phyloP scores from a whole-genome alignment of 2,797 vertebrate genomes.

The Melanotaenia parkinsoni region DNA sequence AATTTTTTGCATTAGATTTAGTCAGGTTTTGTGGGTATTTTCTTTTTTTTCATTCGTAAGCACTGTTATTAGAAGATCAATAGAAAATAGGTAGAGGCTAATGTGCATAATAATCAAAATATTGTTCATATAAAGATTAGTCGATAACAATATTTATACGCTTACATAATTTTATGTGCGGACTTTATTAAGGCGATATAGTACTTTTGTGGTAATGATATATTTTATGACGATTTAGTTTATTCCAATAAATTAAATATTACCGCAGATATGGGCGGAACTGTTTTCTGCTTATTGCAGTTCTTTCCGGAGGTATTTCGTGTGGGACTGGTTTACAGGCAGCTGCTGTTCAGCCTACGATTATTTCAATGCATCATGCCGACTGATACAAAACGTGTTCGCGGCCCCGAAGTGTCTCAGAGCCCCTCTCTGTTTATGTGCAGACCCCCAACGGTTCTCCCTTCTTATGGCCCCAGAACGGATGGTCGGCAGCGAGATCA shows the following conservation, averaged over 20 bases:
- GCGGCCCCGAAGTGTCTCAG: constrained; percentile 91
- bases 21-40: too few relatives aligned
- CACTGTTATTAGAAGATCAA: too few relatives aligned
- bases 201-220: too few relatives aligned
- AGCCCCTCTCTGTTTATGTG: constrained; percentile 83
- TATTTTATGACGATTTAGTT: too few relatives aligned
- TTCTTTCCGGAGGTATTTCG: constrained; percentile 26
- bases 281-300: background rate
- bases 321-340: constrained; percentile 11
- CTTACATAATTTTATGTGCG: too few relatives aligned
- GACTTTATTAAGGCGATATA: too few relatives aligned
- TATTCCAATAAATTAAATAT: background rate
- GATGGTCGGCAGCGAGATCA: constrained; percentile 84
- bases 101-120: too few relatives aligned
- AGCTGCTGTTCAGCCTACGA: background rate
- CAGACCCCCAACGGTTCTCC: background rate
- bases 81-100: too few relatives aligned
- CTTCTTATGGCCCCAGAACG: constrained; percentile 27
- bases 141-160: too few relatives aligned
- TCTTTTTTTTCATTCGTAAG: too few relatives aligned
- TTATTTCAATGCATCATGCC: constrained; percentile 81
- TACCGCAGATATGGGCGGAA: constrained; percentile 36
- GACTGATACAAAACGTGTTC: constrained; percentile 88
- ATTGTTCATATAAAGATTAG: too few relatives aligned
- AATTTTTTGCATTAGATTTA: too few relatives aligned